phyloP scores from a whole-genome alignment of 2,888 invertebrate genomes.

The Salticus scenicus region DNA sequence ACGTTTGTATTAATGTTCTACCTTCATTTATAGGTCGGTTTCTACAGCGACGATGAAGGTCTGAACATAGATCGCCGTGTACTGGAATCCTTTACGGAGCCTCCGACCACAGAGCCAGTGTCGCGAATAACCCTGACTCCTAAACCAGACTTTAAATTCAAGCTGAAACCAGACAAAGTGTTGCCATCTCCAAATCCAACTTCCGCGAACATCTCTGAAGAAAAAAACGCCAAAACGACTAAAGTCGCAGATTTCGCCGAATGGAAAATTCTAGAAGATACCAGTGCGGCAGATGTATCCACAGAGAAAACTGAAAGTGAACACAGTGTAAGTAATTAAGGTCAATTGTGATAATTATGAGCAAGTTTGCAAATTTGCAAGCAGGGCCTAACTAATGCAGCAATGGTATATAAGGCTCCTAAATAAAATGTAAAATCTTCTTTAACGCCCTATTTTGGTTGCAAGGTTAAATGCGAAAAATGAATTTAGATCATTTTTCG shows the following conservation, averaged over 20 bases:
- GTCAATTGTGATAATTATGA: too few species aligned
- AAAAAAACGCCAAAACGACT: neutral
- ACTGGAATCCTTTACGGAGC: conserved; percentile 10
- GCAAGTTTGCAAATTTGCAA: too few species aligned
- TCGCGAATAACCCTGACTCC: neutral
- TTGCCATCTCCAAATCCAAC: neutral
- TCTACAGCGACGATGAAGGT: conserved; percentile 67
- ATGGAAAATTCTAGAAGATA: conserved; percentile 51
- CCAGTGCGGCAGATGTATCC: neutral
- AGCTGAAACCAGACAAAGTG: neutral
- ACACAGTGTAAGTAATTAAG: too few species aligned
- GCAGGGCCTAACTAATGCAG: too few species aligned
- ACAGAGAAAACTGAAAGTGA: neutral
- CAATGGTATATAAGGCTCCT: too few species aligned
- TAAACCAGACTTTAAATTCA: neutral
- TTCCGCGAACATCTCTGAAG: neutral
- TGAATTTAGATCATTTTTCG: too few species aligned
- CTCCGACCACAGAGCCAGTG: neutral
- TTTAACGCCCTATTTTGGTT: too few species aligned
- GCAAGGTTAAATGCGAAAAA: too few species aligned
- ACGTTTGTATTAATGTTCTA: too few species aligned
- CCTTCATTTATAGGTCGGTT: conserved; percentile 66
- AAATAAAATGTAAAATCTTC: too few species aligned
- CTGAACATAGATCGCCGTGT: conserved; percentile 49
- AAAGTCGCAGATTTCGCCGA: neutral